Evolutionary conservation across 1,140 invertebrate genomes (phyloP).

Genomic region (Megalonaias nervosa): DNA sequence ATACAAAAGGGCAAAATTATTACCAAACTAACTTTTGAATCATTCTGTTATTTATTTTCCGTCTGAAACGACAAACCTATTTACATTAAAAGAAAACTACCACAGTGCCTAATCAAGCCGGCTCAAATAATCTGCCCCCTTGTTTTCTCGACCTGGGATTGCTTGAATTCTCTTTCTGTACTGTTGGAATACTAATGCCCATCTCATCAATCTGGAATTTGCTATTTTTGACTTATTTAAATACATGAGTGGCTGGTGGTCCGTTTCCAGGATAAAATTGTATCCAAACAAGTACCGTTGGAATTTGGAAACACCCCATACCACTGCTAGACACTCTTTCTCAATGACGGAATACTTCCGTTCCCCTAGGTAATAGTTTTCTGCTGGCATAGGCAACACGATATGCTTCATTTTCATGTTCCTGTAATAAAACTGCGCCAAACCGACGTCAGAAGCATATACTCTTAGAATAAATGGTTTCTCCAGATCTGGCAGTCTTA

Average conservation of each 20-base stretch:
- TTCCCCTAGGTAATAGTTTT: constrained; percentile 17
- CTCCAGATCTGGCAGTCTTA: too few relatives aligned
- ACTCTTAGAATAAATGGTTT: neutral
- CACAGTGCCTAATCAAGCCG: neutral
- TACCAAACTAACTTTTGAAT: too few relatives aligned
- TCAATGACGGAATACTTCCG: constrained; percentile 24
- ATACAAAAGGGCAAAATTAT: too few relatives aligned
- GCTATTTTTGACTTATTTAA: constrained; percentile 18
- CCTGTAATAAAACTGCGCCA: constrained; percentile 10
- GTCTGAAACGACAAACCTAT: too few relatives aligned
- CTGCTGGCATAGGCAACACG: constrained; percentile 17
- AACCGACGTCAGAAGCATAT: constrained; percentile 3
- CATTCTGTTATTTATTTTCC: too few relatives aligned
- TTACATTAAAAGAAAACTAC: too few relatives aligned
- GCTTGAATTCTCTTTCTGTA: constrained; percentile 19
- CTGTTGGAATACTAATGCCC: constrained; percentile 34
- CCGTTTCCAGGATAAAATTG: constrained; percentile 40
- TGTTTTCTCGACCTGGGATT: constrained; percentile 11
- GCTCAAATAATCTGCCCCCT: constrained; percentile 14
- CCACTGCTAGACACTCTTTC: constrained; percentile 37
- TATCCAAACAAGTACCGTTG: constrained; percentile 35
- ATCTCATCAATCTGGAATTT: constrained; percentile 38
- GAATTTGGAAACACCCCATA: constrained; percentile 38
- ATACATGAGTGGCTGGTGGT: constrained; percentile 58
- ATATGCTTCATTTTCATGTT: neutral